Base-by-base conservation (phyloP, 2,888 invertebrate genomes). In the Shargacucullia verbasci region DNA sequence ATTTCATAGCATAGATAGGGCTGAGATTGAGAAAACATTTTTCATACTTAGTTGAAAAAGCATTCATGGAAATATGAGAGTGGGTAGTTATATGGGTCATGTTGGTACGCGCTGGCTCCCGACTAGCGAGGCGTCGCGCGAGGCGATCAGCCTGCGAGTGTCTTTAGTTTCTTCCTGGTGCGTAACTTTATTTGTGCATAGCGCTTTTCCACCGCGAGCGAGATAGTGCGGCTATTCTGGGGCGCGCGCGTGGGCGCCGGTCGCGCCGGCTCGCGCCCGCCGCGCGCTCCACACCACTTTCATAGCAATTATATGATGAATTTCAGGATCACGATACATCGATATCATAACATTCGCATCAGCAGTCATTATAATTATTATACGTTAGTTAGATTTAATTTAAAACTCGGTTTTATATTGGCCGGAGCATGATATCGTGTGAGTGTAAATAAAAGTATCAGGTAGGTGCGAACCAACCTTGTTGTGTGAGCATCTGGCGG, bases 401-500 rank as follows among this genome's bases (percentile, higher is more conserved):
- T 44, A 55, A 59, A 72, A 65, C 65, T 64, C 59, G 35, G 41
- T 64, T n/a, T n/a, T n/a, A 60, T 55, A 53, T 29, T 56, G 49
- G 27, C 14, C 33, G 14, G 56, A 43, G 33, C 29, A 38, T 72
- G 60, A 33, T 43, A 14, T 49, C 13, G 14, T 47, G 49, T 13
- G 37, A 47, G 39, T 13, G 25, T 33, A 37, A 4, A 41, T 34
- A 34, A 33, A 34, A n/a, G 39, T 33, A 31, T 39, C 27, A 33
- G 40, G 14, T 43, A 33, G 13, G 40, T 29, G 14, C 13, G 45
- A 41, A 8, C 81, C 68, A 64, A 80, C 76, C 77, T 76, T 79
- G 96, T 90, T 96, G 96, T 80, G 94, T 92, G 93, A 96, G 96
- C 94, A 96, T 95, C 93, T 97, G 97, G 85, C 96, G 95, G 79